Base-by-base conservation (phyloP, 2,797 vertebrate species). In the Tragelaphus oryx region DNA sequence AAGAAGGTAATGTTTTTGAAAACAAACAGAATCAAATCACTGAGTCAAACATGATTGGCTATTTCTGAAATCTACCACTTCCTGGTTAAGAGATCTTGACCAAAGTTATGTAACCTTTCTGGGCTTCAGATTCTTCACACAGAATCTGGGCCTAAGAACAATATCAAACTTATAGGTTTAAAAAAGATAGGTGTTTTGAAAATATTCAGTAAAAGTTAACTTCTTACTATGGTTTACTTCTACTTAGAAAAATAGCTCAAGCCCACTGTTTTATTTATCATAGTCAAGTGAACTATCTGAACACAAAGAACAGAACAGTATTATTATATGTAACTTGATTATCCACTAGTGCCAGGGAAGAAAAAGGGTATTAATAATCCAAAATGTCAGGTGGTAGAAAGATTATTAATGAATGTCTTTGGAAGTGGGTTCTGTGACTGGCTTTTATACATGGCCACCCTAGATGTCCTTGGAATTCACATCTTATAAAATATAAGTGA, bases 151-250 rank as follows among this genome's bases (percentile, higher is more conserved):
- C 2, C 44, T 37, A 71, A 74, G 57, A 95, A 83, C 28, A 80
- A 41, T 46, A 84, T 54, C 50, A 75, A 76, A 12, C 4, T 78
- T 91, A 28, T 4, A 96, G 44, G 57, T 33, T 92, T 92, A 87
- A 94, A 93, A 33, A 48, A 79, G 11, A 57, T 8, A 60, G 20
- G 44, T 93, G 46, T 52, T 96, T 82, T 82, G 9, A 76, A 82
- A 89, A 93, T 91, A 54, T 91, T 94, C 41, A 86, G 41, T 75
- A 92, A 52, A 75, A 59, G 17, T n/a, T 68, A 91, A 79, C 13
- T 89, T 95, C 79, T 86, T 44, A 33, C 22, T 94, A 41, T 76
- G 93, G 81, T 22, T 93, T 87, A 89, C 68, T 93, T 96, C 26
- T 94, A 94, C 54, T 79, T 52, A 54, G 65, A 82, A 89, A 93